Conservation (phyloP, 2,113 vertebrate genomes). For the Neomonachus schauinslandi region DNA sequence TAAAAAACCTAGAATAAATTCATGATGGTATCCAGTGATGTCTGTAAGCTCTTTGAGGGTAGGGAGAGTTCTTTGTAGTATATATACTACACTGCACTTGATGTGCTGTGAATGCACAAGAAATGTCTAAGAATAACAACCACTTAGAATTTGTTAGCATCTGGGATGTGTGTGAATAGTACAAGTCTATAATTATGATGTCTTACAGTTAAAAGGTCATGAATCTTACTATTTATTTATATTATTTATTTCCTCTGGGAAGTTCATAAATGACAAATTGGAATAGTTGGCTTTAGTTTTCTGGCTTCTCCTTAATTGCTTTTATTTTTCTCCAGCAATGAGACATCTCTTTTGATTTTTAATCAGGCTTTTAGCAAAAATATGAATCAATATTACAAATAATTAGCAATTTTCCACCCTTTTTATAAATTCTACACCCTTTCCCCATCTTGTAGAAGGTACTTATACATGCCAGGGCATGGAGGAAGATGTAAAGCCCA, state of each 20-base stretch:
- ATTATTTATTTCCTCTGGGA: neutral
- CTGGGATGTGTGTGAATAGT: neutral
- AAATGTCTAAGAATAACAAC: neutral
- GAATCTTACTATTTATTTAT: neutral
- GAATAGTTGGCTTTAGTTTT: neutral
- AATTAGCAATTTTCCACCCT: neutral
- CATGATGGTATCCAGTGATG: neutral
- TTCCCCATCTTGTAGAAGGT: neutral
- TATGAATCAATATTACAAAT: neutral
- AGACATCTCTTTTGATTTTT: neutral
- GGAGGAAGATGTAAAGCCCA: neutral
- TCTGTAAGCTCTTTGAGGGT: neutral
- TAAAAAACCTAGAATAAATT: neutral
- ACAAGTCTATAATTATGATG: neutral
- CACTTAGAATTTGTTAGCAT: neutral
- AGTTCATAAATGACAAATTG: neutral
- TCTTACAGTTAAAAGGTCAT: constrained; percentile 27
- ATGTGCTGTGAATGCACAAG: neutral
- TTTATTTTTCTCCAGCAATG: neutral
- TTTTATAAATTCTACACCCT: neutral
- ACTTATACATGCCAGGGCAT: neutral
- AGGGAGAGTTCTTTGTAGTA: neutral
- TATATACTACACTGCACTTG: neutral
- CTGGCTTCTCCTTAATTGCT: neutral
- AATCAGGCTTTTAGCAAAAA: neutral